Percentiles rank a stretch among this genome's conserved stretches.
Evolutionary conservation across 2,888 invertebrate genomes (phyloP).

Genomic region (Ochropleura leucogaster): DNA sequence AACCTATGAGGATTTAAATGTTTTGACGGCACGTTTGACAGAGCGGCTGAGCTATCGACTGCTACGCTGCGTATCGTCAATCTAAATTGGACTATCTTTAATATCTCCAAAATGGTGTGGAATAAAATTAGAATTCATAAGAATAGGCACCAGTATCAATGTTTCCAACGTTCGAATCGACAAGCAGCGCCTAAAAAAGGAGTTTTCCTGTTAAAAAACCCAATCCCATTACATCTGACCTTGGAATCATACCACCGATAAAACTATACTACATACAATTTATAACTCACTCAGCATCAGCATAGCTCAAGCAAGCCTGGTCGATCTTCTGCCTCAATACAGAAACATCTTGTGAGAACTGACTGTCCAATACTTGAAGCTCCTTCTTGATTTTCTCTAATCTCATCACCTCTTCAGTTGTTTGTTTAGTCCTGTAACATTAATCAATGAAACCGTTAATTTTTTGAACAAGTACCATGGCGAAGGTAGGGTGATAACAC

Average conservation of each 20-base stretch:
- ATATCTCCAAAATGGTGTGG: no score
- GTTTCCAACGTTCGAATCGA: background rate
- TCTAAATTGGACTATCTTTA: no score
- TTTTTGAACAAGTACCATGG: background rate
- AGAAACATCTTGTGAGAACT: conserved; percentile 94
- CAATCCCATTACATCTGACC: conserved; percentile 1
- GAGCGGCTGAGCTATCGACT: no score
- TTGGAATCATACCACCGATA: background rate
- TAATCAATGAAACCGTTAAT: background rate
- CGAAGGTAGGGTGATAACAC: background rate
- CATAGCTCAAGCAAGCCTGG: conserved; percentile 92
- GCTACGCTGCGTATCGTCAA: no score
- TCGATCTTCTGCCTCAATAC: conserved; percentile 95
- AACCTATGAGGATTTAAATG: background rate
- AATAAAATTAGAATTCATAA: no score
- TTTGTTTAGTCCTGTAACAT: conserved; percentile 92
- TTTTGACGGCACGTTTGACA: background rate
- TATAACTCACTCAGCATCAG: conserved; percentile 93
- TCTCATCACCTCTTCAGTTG: conserved; percentile 92
- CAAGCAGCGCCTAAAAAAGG: background rate
- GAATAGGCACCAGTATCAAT: background rate
- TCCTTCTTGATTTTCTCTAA: conserved; percentile 92
- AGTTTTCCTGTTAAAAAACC: conserved; percentile 15
- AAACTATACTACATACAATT: background rate
- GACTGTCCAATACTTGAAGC: conserved; percentile 91